Base-by-base conservation (phyloP, 2,113 vertebrate genomes). In the Brachirus orientalis region DNA sequence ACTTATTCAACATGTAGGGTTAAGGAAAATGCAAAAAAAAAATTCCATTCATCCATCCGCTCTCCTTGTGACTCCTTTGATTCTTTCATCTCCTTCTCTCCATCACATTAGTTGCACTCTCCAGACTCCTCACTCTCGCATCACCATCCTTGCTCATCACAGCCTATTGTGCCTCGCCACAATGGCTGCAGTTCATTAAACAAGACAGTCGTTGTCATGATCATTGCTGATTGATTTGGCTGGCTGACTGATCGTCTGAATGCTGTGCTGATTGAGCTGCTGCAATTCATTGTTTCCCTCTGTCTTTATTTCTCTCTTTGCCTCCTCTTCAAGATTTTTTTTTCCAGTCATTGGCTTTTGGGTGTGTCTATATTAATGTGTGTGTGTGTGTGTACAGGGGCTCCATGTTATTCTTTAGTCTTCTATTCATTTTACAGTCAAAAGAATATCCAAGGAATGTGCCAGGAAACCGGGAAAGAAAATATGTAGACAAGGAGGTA, bases 401-500 rank as follows among this genome's bases (percentile, higher is more conserved):
- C 95, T 95, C 95, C 95, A 98, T 99, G 96, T 99, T 99, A 99
- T 99, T 99, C 97, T 99, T 96, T 99, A 99, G 98, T 99, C 94
- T 98, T 99, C 94, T 99, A 99, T 99, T 99, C 98, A 97, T 96
- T 99, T 99, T 98, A 95, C 98, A 99, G 98, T 99, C 95, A 99
- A 99, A 98, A 98, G 98, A 99, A 99, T 99, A 98, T 99, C 98
- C 96, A 99, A 99, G 98, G 98, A 99, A 98, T 99, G 98, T 99
- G 96, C 96, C 95, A 97, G 98, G 93, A 99, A 99, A 96, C 98
- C 98, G 93, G 97, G 97, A 96, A 99, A 99, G 98, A 99, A 98
- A 99, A 98, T 99, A 93, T 99, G 98, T 99, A 99, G 96, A 97
- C 98, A 98, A 98, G 97, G 95, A 99, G 98, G 98, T 99, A 99